Conservation (phyloP, 1,140 invertebrate species). For the Calosoma granatense region DNA sequence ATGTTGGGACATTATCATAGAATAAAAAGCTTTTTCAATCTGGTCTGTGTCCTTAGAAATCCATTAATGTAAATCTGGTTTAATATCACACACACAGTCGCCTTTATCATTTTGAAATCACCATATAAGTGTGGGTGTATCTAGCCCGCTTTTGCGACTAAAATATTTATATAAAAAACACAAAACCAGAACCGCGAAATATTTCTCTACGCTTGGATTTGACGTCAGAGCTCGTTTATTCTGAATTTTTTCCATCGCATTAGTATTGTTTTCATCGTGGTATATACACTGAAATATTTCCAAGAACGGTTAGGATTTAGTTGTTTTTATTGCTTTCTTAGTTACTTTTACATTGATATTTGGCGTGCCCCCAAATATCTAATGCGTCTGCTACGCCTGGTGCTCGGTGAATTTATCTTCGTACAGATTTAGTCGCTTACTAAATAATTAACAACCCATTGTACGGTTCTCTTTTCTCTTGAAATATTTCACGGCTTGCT, state of each 20-base stretch:
- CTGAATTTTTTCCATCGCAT: neutral
- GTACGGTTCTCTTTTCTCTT: neutral
- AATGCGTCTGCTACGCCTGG: neutral
- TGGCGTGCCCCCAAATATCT: neutral
- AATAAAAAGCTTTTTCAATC: neutral
- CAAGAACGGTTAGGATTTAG: too few relatives aligned
- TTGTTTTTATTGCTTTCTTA: too few relatives aligned
- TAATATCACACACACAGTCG: neutral
- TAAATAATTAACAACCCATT: neutral
- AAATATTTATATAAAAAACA: conserved; percentile 6
- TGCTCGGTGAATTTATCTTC: neutral
- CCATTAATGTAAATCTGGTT: conserved; percentile 1
- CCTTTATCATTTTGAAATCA: neutral
- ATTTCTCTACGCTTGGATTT: neutral
- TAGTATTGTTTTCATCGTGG: conserved; percentile 3
- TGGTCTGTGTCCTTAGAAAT: conserved; percentile 3
- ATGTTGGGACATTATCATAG: too few relatives aligned
- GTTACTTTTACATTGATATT: neutral
- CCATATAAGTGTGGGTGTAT: neutral
- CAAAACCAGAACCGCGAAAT: neutral
- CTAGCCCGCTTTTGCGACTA: neutral
- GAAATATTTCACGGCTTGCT: neutral
- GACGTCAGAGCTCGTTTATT: conserved; percentile 2
- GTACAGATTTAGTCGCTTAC: neutral
- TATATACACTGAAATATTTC: neutral